These are phyloP conservation scores for Orbicella faveolata DNA, from an alignment of 64 coral and sea anemone species.

Conservation along the genomic window DNA sequence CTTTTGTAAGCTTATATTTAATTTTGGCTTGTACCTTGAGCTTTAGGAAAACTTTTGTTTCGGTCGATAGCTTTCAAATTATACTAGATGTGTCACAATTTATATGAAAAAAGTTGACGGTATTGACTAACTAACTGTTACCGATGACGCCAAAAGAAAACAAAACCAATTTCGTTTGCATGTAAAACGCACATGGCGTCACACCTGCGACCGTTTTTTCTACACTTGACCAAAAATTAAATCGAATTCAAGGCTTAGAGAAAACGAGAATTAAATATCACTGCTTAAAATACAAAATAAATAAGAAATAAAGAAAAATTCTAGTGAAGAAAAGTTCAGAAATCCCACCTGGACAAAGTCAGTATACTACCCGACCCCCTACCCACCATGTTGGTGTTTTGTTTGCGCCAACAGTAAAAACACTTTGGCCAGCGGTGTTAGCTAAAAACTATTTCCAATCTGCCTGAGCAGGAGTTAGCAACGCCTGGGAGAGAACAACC, in stretches of 20 bases:
- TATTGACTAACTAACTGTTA: not conserved
- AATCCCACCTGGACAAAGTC: not conserved
- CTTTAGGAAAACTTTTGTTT: not conserved
- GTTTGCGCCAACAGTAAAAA: not conserved
- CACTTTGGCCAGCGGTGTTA: not conserved
- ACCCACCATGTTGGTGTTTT: constrained; percentile 24
- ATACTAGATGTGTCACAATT: no score
- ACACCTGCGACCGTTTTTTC: not conserved
- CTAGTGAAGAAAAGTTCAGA: no score
- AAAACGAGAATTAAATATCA: not conserved
- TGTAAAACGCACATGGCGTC: not conserved
- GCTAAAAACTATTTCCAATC: not conserved
- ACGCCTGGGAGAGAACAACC: constrained; percentile 6
- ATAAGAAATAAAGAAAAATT: not conserved
- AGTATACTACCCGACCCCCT: not conserved
- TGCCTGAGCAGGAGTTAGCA: not conserved
- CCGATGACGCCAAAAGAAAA: not conserved
- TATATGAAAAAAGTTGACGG: not conserved
- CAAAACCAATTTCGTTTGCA: constrained; percentile 15
- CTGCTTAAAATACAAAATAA: not conserved
- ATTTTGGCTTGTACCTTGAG: not conserved
- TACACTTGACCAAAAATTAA: no score
- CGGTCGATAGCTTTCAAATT: not conserved
- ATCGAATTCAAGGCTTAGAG: not conserved
- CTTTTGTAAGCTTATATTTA: no score